Base-by-base conservation (phyloP, 37 sponge, comb jelly and placozoan species). In the Dysidea cf. avara region DNA sequence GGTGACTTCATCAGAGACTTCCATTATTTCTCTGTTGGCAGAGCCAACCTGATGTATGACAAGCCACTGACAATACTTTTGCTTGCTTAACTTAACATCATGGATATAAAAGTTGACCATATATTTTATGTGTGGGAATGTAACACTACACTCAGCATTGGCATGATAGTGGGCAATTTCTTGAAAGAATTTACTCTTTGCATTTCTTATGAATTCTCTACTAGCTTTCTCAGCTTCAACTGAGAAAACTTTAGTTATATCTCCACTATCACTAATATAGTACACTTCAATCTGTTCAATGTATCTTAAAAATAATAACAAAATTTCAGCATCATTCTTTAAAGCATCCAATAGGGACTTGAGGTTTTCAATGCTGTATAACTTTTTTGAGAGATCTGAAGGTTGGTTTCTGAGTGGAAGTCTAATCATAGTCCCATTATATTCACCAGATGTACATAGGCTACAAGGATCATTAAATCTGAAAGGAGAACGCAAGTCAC, bases 21-120 rank as follows among this genome's bases (percentile, higher is more conserved):
- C 60, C n/a, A 37, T 21, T 5, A 86, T 68, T 20, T 81, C 54
- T 17, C 43, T 17, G 17, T 26, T 47, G 0, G 17, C 29, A 3
- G 68, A 66, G 6, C 81, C 75, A 13, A 86, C 68, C 20, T 36
- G 56, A 16, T 64, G 70, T 4, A 38, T 60, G 4, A 86, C 86
- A 37, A 80, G 31, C 81, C 86, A 86, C 17, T 73, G 25, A 58
- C 25, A 58, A 11, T 58, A n/a, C n/a, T n/a, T n/a, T n/a, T n/a
- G n/a, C n/a, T n/a, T n/a, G n/a, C n/a, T n/a, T n/a, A n/a, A n/a
- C n/a, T n/a, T n/a, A n/a, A n/a, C n/a, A n/a, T n/a, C n/a, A n/a
- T n/a, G n/a, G n/a, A n/a, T n/a, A n/a, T n/a, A n/a, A n/a, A n/a
- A n/a, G n/a, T n/a, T n/a, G n/a, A n/a, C n/a, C n/a, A n/a, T n/a